Evolutionary conservation across 2,888 invertebrate species (phyloP).

Genomic region (Dinocampus coccinellae): DNA sequence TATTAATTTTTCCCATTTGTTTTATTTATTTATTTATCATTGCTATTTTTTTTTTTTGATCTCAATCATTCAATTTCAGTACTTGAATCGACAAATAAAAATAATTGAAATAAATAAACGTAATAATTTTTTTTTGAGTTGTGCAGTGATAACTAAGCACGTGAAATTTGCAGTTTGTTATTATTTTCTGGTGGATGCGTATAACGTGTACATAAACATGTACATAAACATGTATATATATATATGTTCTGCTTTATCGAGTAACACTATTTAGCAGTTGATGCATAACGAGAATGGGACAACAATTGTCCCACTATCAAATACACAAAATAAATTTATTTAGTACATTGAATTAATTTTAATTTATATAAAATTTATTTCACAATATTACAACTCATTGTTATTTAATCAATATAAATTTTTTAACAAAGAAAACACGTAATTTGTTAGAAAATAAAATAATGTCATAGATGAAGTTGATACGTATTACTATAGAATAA

Average conservation of each 20-base stretch:
- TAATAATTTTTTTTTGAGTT: too few relatives aligned
- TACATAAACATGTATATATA: not conserved
- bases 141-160: too few relatives aligned
- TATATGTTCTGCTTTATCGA: not conserved
- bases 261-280: constrained; percentile 31
- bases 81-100: too few relatives aligned
- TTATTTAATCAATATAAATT: too few relatives aligned
- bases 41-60: too few relatives aligned
- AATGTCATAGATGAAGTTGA: not conserved
- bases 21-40: too few relatives aligned
- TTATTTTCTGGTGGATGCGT: not conserved
- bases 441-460: not conserved
- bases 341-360: not conserved
- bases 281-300: constrained; percentile 25
- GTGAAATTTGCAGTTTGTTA: not conserved
- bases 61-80: too few relatives aligned
- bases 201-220: not conserved
- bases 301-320: constrained; percentile 11
- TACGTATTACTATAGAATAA: constrained; percentile 22
- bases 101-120: too few relatives aligned
- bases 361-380: not conserved
- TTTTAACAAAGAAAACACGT: too few relatives aligned
- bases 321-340: not conserved
- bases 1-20: too few relatives aligned
- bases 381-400: too few relatives aligned